Evolutionary conservation across 1,140 invertebrate species (phyloP).

Genomic region (Drosophila lacertosa): DNA sequence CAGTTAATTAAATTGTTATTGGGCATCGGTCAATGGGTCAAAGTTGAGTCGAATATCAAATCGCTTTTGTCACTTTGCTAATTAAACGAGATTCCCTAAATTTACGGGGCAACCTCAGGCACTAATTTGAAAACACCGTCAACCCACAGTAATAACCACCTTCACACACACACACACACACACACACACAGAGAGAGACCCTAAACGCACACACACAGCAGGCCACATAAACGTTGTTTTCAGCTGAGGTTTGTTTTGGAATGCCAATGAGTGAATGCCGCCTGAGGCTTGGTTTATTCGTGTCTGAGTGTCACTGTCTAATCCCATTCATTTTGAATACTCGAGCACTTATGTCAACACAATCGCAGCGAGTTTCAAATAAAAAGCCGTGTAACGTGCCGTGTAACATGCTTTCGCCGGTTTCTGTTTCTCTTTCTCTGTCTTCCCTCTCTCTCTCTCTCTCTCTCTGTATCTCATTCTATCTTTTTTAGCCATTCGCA

Average conservation of each 20-base stretch:
- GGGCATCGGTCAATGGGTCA: constrained; percentile 26
- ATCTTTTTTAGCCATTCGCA: constrained; percentile 25
- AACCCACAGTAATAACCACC: too few species aligned
- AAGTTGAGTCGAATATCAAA: constrained; percentile 42
- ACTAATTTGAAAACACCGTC: not conserved
- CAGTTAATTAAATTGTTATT: constrained; percentile 12
- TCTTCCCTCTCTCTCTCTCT: constrained; percentile 47
- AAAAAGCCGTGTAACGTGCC: constrained; percentile 46
- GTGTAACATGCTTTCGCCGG: constrained; percentile 25
- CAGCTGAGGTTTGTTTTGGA: constrained; percentile 3
- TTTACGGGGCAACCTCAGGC: constrained; percentile 16
- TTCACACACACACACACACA: not conserved
- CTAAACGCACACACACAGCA: too few species aligned
- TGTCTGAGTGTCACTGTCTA: constrained; percentile 30
- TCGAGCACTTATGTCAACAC: constrained; percentile 54
- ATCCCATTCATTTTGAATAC: constrained; percentile 66
- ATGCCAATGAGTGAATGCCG: constrained; percentile 38
- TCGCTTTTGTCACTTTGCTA: constrained; percentile 57
- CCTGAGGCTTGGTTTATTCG: constrained; percentile 22
- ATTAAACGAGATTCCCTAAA: constrained; percentile 49
- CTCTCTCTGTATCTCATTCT: not conserved
- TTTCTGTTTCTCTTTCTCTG: constrained; percentile 33
- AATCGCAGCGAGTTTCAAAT: constrained; percentile 57
- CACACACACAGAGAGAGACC: too few species aligned
- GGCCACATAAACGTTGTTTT: not conserved